phyloP scores from a whole-genome alignment of 1,140 invertebrate species.

The Papilio dardanus region DNA sequence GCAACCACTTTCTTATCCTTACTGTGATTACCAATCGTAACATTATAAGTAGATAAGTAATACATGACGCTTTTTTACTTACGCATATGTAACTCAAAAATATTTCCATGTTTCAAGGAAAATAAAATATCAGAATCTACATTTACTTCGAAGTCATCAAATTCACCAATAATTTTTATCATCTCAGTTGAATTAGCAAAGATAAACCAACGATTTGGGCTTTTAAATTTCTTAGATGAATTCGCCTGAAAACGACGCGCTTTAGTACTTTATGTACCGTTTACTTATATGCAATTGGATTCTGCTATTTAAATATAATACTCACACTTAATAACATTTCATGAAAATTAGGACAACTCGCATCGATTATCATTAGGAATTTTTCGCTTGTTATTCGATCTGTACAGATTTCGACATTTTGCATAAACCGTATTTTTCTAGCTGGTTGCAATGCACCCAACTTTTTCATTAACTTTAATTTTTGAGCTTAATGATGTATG shows the following conservation, averaged over 20 bases:
- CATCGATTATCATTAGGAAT: neutral
- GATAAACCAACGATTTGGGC: slow-evolving; percentile 51
- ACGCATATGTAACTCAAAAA: slow-evolving; percentile 49
- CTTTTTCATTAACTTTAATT: neutral
- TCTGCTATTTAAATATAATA: neutral
- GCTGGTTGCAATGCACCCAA: neutral
- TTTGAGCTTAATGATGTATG: neutral
- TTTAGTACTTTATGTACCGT: too few relatives aligned
- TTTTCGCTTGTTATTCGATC: neutral
- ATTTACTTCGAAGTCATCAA: slow-evolving; percentile 46
- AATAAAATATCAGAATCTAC: slow-evolving; percentile 60
- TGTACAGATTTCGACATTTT: neutral
- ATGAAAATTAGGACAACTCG: neutral
- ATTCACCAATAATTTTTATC: slow-evolving; percentile 23
- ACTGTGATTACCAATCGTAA: neutral
- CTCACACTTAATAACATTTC: neutral
- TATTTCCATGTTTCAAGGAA: slow-evolving; percentile 38
- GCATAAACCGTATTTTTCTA: neutral
- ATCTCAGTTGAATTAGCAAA: slow-evolving; percentile 23
- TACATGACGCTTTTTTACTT: slow-evolving; percentile 38
- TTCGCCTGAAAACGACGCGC: slow-evolving; percentile 44
- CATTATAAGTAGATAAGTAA: neutral
- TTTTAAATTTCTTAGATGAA: slow-evolving; percentile 39
- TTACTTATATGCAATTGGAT: too few relatives aligned
- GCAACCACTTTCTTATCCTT: neutral